Conservation (phyloP, 2,888 invertebrate species). For the Meteorus cinctellus region DNA sequence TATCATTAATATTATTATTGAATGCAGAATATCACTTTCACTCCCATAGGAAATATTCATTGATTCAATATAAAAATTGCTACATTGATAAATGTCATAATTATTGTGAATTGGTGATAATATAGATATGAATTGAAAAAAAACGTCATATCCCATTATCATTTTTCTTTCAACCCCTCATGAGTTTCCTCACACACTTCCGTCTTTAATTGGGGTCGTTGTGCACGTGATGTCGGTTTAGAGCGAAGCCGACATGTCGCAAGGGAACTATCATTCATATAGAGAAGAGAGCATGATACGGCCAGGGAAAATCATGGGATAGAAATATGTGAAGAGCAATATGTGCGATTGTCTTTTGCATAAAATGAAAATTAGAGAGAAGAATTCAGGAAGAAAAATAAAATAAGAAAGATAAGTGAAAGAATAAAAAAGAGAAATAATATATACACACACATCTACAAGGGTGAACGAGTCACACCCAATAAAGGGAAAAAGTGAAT, state of each 20-base stretch:
- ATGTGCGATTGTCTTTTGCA: conserved; percentile 14
- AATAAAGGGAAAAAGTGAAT: conserved; percentile 19
- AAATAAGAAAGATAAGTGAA: not conserved
- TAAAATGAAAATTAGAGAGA: not conserved
- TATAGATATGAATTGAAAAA: conserved; percentile 3
- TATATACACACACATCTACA: not conserved
- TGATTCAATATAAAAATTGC: not conserved
- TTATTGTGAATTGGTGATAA: conserved; percentile 7
- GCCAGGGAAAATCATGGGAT: not conserved
- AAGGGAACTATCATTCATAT: conserved; percentile 5
- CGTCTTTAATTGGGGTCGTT: conserved; percentile 8
- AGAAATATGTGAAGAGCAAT: not conserved
- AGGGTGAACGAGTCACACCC: not conserved
- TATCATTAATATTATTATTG: not conserved
- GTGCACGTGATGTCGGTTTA: conserved; percentile 19
- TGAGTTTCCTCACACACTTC: not conserved
- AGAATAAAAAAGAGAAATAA: not conserved
- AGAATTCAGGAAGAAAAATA: not conserved
- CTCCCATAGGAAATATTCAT: too few species aligned
- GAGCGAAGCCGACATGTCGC: not conserved
- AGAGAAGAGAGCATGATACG: not conserved
- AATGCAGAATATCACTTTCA: too few species aligned
- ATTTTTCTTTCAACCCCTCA: conserved; percentile 8
- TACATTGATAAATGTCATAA: conserved; percentile 31
- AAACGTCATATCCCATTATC: not conserved